These are phyloP conservation scores for Serrognathus titanus DNA, from an alignment of 2,888 invertebrate species.

Conservation along the genomic window DNA sequence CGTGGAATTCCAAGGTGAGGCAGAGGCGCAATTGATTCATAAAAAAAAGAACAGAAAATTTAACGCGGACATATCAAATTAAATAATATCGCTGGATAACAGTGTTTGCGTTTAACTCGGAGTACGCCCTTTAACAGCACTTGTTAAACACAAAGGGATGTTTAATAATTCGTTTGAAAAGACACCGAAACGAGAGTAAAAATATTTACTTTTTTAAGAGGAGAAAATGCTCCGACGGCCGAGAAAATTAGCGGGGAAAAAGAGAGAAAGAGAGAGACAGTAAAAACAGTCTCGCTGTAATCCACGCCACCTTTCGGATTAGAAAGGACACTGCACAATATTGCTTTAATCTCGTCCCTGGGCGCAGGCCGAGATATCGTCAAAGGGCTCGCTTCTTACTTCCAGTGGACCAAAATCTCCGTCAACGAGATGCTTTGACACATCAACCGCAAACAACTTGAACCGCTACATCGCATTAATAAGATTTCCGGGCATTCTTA, in stretches of 20 bases:
- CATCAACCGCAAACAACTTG: conserved; percentile 17
- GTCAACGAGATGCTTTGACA: conserved; percentile 27
- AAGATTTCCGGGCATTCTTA: conserved; percentile 35
- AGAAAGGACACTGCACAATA: conserved; percentile 40
- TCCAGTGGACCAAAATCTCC: conserved; percentile 28
- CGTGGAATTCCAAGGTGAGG: too few species aligned
- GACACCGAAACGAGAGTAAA: not conserved
- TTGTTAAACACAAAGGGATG: not conserved
- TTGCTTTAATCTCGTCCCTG: conserved; percentile 40
- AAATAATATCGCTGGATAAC: too few species aligned
- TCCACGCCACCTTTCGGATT: conserved; percentile 28
- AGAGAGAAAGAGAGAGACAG: conserved; percentile 19
- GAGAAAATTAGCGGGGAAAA: conserved; percentile 24
- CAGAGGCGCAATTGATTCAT: too few species aligned
- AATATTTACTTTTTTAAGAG: not conserved
- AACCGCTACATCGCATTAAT: conserved; percentile 31
- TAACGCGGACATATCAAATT: too few species aligned
- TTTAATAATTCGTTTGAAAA: conserved; percentile 1
- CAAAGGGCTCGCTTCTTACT: conserved; percentile 36
- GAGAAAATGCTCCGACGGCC: not conserved
- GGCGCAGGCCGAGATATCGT: conserved; percentile 33
- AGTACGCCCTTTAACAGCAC: not conserved
- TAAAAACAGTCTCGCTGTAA: conserved; percentile 27
- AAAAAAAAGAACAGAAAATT: too few species aligned
- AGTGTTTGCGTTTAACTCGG: too few species aligned